phyloP scores from a whole-genome alignment of 1,140 invertebrate genomes.

The Zaprionus ornatus region DNA sequence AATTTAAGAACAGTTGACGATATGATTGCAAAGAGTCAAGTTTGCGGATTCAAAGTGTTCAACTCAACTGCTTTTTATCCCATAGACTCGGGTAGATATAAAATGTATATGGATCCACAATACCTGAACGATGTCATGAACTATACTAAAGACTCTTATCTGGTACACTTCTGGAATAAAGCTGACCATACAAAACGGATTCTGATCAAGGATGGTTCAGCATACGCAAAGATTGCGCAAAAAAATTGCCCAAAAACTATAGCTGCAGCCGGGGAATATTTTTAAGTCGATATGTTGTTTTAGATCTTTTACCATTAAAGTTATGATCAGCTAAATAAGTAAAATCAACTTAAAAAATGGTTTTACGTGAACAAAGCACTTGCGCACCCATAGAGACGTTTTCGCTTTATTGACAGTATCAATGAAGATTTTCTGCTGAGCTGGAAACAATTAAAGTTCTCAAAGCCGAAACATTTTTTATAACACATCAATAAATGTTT shows the following conservation, averaged over 20 bases:
- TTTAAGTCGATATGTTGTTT: neutral
- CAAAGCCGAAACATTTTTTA: too few species aligned
- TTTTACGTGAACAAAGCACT: too few species aligned
- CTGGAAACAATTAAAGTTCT: too few species aligned
- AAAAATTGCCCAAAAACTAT: neutral
- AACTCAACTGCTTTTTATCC: neutral
- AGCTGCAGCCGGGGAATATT: neutral
- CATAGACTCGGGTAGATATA: neutral
- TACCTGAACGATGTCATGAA: neutral
- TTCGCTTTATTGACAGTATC: too few species aligned
- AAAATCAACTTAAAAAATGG: too few species aligned
- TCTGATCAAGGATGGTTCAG: neutral
- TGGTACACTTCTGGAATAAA: constrained; percentile 7
- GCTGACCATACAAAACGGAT: neutral
- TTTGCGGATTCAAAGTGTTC: constrained; percentile 13
- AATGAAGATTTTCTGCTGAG: too few species aligned
- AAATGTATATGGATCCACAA: neutral
- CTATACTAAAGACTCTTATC: neutral
- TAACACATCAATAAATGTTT: too few species aligned
- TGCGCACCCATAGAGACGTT: too few species aligned
- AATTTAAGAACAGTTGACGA: neutral
- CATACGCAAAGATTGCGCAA: neutral
- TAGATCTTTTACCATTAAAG: neutral
- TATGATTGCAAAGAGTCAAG: neutral
- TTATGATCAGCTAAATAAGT: too few species aligned